Evolutionary conservation across 2,797 vertebrate genomes (phyloP).

Genomic region (Ctenosaura bakeri): DNA sequence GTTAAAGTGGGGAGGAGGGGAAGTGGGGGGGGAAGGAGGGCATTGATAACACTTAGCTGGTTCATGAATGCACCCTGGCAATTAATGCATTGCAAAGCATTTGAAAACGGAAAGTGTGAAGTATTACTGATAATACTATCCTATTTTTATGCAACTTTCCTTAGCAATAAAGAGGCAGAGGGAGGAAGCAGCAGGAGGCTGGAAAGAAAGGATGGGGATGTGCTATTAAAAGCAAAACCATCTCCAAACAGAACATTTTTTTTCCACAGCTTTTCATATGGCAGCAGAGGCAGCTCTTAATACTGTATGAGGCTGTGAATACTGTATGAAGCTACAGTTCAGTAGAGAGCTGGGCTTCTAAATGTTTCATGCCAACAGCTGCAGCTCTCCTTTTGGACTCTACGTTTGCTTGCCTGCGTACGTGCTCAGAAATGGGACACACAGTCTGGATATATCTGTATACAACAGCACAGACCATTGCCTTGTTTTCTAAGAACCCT

Average conservation of each 20-base stretch:
- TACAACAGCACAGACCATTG: background rate
- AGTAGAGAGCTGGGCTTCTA: conserved; percentile 14
- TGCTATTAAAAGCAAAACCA: conserved; percentile 56
- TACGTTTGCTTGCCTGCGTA: accelerated
- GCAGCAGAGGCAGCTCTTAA: conserved; percentile 65
- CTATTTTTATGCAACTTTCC: conserved; percentile 45
- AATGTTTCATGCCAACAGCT: conserved; percentile 51
- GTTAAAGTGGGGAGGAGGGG: background rate
- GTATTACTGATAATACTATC: background rate
- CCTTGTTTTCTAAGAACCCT: too few relatives aligned
- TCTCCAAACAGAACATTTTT: conserved; percentile 68
- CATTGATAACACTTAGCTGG: conserved; percentile 18
- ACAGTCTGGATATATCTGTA: background rate
- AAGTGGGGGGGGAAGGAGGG: background rate
- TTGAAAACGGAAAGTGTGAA: background rate
- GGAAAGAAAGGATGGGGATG: conserved; percentile 59
- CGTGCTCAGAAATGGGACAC: background rate
- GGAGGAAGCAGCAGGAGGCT: conserved; percentile 51
- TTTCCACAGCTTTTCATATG: conserved; percentile 57
- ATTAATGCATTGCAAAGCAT: background rate
- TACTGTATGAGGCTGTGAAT: conserved; percentile 63
- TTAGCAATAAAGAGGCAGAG: conserved; percentile 39
- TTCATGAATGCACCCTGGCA: background rate
- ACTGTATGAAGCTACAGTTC: conserved; percentile 55
- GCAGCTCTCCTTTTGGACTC: background rate